Base-by-base conservation (phyloP, 1,140 invertebrate genomes). In the Battus philenor region DNA sequence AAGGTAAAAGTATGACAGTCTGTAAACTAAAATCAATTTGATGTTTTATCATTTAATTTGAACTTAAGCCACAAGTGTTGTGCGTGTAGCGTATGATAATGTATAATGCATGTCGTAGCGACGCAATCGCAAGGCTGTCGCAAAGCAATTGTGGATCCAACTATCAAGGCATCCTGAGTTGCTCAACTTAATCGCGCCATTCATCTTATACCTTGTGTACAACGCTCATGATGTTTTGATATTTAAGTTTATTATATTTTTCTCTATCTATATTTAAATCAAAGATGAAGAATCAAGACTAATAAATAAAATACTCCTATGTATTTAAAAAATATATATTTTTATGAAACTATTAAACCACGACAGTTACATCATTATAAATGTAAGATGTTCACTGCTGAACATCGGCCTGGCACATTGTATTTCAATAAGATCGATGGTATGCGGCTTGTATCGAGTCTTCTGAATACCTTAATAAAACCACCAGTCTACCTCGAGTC, bases 121-220 rank as follows among this genome's bases (percentile, higher is more conserved):
- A 10, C 27, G 10, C 48, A 52, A 59, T 47, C 48, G 54, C 18
- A 32, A 48, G 43, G 44, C 30, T 50, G 51, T 66, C 46, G 54
- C 43, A 39, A 39, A 39, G 36, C 36, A 39, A 39, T 39, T 39
- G 22, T 39, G 56, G 47, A 31, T 36, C 59, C 50, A 75, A 66
- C 57, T 64, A 75, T 75, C 71, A 75, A 66, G 65, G 59, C 49
- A 59, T 62, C 59, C 52, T 24, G 54, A 62, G 38, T 59, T 61
- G 62, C 54, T 61, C 69, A 50, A 60, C 51, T 55, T 72, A 70
- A 72, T 72, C 68, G 68, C 36, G 34, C 52, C 53, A 72, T 75
- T 67, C 60, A 56, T 75, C 71, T 75, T 44, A 43, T 44, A 26
- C 30, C 20, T 44, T 18, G 8, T 46, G 30, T 61, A 55, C 22